A percentile compares a stretch with the other conserved stretches of the same genome.
Conservation (phyloP, 1,140 invertebrate species). For the Diachasma alloeum region DNA sequence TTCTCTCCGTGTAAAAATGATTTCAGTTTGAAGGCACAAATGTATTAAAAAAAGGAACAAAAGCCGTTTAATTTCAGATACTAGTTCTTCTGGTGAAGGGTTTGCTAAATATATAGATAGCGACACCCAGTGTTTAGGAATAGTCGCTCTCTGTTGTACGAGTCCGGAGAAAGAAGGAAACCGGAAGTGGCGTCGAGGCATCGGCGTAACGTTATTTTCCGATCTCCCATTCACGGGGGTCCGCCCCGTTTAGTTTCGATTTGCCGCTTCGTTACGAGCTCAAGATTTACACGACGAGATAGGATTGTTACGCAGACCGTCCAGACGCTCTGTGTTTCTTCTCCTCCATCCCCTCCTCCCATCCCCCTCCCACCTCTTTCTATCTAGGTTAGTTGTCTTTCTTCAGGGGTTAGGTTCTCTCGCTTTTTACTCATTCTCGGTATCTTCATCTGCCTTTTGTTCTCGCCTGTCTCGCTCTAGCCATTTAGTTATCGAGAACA, state of each 20-base stretch:
- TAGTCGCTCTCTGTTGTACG: not conserved
- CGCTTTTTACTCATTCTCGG: not conserved
- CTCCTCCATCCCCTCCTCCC: not conserved
- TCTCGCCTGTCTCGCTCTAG: not conserved
- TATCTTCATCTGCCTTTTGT: conserved; percentile 19
- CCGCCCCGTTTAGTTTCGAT: conserved; percentile 38
- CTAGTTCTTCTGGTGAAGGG: no score
- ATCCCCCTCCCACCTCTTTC: not conserved
- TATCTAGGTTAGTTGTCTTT: not conserved
- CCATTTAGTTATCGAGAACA: not conserved
- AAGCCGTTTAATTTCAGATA: no score
- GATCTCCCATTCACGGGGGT: conserved; percentile 27
- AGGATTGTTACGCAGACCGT: conserved; percentile 37
- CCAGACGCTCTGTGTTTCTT: conserved; percentile 36
- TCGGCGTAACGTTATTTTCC: conserved; percentile 34
- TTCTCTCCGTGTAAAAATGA: no score
- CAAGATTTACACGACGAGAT: conserved; percentile 33
- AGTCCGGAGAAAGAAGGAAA: not conserved
- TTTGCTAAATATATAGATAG: no score
- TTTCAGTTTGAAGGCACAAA: no score
- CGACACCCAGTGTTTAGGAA: not conserved
- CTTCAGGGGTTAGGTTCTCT: not conserved
- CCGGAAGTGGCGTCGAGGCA: conserved; percentile 29
- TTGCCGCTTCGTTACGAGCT: conserved; percentile 36
- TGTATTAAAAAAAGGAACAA: no score